These are phyloP conservation scores for Triplophysa rosa DNA, from an alignment of 2,113 vertebrate genomes.

Conservation along the genomic window DNA sequence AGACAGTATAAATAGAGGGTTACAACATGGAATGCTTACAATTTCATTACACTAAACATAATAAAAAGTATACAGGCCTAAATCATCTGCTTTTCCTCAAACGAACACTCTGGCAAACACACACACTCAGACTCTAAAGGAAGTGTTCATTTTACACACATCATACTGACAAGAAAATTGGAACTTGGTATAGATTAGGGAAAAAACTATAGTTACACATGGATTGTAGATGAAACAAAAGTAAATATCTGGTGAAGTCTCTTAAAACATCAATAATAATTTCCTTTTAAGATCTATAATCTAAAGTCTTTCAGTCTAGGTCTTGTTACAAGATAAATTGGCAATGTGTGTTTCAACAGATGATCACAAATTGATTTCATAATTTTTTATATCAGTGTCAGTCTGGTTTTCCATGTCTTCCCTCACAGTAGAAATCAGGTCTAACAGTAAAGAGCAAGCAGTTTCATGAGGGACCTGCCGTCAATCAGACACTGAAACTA, in stretches of 20 bases:
- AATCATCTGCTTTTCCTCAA: no score
- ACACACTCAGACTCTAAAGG: not conserved
- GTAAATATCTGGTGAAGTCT: not conserved
- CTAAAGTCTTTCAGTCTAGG: not conserved
- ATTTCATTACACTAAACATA: not conserved
- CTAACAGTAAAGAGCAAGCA: not conserved
- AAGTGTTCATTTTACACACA: not conserved
- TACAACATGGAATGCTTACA: not conserved
- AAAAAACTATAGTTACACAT: not conserved
- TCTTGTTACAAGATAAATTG: not conserved
- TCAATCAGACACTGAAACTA: not conserved
- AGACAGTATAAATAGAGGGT: no score
- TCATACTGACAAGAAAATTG: not conserved
- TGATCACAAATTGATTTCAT: no score
- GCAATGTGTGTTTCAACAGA: no score
- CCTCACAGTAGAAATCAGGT: not conserved
- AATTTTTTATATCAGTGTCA: not conserved
- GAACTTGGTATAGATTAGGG: not conserved
- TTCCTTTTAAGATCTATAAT: not conserved
- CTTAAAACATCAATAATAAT: not conserved
- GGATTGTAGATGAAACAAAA: not conserved
- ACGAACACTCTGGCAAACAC: not conserved
- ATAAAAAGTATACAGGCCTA: not conserved
- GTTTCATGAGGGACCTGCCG: not conserved
- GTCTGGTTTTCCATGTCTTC: not conserved